A percentile compares a stretch with the other conserved stretches of the same genome.
phyloP scores from a whole-genome alignment of 2,113 vertebrate genomes.

The Lampris megalopsis region DNA sequence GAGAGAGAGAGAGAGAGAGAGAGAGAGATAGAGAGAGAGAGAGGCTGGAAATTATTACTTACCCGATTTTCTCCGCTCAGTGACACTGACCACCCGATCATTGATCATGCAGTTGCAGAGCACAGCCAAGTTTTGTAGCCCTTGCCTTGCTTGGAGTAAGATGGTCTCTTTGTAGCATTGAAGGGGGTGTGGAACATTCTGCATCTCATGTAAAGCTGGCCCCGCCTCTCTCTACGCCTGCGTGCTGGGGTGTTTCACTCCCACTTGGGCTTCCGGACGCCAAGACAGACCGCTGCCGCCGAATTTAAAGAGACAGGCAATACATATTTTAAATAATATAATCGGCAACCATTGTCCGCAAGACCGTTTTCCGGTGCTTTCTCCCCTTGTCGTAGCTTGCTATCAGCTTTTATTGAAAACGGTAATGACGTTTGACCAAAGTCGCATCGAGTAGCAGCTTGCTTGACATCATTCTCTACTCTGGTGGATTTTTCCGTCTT shows the following conservation, averaged over 20 bases:
- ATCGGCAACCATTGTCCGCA: constrained; percentile 78
- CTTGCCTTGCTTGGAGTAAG: constrained; percentile 30
- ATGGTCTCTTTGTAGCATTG: constrained; percentile 76
- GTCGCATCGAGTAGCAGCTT: constrained; percentile 70
- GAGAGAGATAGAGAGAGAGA: neutral
- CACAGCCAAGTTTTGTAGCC: constrained; percentile 7
- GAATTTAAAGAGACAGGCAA: constrained; percentile 88
- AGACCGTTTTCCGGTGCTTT: constrained; percentile 60
- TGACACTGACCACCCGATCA: neutral
- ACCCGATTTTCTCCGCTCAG: neutral
- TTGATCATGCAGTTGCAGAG: neutral
- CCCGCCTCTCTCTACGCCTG: constrained; percentile 72
- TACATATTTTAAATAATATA: constrained; percentile 80
- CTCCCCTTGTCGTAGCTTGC: constrained; percentile 10
- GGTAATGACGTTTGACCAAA: constrained; percentile 65
- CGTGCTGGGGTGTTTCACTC: constrained; percentile 69
- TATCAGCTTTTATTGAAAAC: constrained; percentile 19
- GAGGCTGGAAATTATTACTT: neutral
- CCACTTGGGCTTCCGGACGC: constrained; percentile 85
- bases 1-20: neutral
- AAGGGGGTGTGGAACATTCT: constrained; percentile 74
- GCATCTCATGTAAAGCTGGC: constrained; percentile 62
- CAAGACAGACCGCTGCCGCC: constrained; percentile 83
- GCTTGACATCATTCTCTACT: constrained; percentile 69
- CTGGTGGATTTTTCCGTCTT: constrained; percentile 60